Percentiles rank a stretch among this genome's conserved stretches.
phyloP scores from a whole-genome alignment of 2,888 invertebrate species.

The Cryptocephalus primarius region DNA sequence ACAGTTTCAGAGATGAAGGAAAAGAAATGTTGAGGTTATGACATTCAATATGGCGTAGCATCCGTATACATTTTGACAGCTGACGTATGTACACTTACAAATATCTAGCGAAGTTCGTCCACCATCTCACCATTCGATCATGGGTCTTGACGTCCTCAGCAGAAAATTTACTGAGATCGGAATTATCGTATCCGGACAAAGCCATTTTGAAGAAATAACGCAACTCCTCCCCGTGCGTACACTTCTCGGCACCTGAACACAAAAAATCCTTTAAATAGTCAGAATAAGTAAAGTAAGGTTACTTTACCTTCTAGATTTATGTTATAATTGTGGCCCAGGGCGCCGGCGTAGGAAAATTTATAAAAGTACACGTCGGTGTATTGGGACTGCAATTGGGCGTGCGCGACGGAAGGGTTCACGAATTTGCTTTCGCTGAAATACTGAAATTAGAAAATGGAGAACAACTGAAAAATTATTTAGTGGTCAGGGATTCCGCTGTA shows the following conservation, averaged over 20 bases:
- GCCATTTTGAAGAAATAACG: constrained; percentile 19
- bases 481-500: too few relatives aligned
- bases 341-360: constrained; percentile 15
- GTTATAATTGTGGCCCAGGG: constrained; percentile 9
- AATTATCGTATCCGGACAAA: constrained; percentile 15
- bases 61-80: too few relatives aligned
- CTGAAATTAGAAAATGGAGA: too few relatives aligned
- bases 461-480: too few relatives aligned
- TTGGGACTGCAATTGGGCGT: constrained; percentile 13
- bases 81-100: constrained; percentile 31
- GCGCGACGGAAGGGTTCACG: constrained; percentile 11
- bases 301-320: constrained; percentile 14
- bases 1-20: too few relatives aligned
- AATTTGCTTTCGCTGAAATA: too few relatives aligned
- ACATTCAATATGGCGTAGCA: too few relatives aligned
- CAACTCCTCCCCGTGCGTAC: constrained; percentile 20
- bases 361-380: constrained; percentile 14
- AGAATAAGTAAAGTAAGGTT: neutral
- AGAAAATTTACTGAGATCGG: constrained; percentile 10
- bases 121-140: constrained; percentile 14
- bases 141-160: constrained; percentile 12
- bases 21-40: too few relatives aligned
- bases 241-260: constrained; percentile 18
- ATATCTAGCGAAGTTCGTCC: constrained; percentile 53
- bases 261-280: too few relatives aligned